A percentile compares a stretch with the other conserved stretches of the same genome.
These are phyloP conservation scores for Vespertilio murinus DNA, from an alignment of 2,797 vertebrate genomes.

Conservation along the genomic window DNA sequence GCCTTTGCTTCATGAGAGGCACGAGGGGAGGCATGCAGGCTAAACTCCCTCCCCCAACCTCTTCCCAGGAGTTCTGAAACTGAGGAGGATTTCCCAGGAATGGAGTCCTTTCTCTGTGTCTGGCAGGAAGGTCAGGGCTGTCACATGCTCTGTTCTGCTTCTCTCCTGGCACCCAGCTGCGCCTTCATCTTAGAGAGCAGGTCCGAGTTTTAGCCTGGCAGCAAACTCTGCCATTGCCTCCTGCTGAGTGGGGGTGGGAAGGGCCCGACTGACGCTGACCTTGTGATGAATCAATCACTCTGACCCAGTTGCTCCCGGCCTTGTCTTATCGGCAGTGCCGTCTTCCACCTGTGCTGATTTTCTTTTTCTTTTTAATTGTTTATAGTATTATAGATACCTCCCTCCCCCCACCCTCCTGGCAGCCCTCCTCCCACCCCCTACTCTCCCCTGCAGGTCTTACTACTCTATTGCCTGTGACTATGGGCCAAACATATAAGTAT, in stretches of 20 bases:
- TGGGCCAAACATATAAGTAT: too few relatives aligned
- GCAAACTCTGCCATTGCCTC: not conserved
- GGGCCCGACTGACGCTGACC: accelerated
- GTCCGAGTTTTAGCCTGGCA: not conserved
- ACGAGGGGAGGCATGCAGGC: accelerated
- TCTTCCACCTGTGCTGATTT: not conserved
- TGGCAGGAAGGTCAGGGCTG: not conserved
- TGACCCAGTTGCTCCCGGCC: not conserved
- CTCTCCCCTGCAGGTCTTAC: too few relatives aligned
- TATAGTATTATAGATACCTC: too few relatives aligned
- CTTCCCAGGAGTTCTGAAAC: not conserved
- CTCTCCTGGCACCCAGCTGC: not conserved
- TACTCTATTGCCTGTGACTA: too few relatives aligned
- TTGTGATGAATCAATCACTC: not conserved
- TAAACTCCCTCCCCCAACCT: not conserved
- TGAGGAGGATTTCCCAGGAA: not conserved
- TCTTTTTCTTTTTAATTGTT: not conserved
- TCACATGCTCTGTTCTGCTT: not conserved
- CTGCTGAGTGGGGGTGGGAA: not conserved
- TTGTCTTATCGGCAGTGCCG: accelerated
- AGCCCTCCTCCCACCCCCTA: too few relatives aligned
- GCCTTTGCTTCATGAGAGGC: not conserved
- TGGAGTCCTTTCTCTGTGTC: not conserved
- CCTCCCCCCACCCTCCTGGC: too few relatives aligned
- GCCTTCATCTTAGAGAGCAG: not conserved